Conservation (phyloP, 2,888 invertebrate genomes). For the Diachrysia chrysitis region DNA sequence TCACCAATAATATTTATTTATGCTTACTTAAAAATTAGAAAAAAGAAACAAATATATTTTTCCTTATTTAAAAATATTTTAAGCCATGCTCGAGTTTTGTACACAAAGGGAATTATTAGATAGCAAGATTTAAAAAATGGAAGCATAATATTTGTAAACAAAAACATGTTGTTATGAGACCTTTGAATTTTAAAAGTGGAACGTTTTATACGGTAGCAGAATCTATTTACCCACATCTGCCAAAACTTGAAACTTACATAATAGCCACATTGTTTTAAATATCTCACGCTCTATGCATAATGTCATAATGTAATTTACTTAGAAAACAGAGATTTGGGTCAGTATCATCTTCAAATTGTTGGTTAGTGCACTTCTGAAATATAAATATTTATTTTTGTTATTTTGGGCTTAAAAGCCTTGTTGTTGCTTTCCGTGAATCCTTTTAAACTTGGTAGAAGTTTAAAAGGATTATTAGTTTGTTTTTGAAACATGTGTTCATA, state of each 20-base stretch:
- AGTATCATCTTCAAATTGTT: background rate
- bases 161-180: conserved; percentile 1
- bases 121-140: background rate
- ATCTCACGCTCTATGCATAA: conserved; percentile 47
- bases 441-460: background rate
- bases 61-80: background rate
- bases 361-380: background rate
- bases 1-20: no score
- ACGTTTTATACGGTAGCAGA: conserved; percentile 48
- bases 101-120: background rate
- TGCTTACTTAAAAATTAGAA: no score
- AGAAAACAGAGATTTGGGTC: conserved; percentile 19
- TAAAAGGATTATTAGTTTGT: no score
- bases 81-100: background rate
- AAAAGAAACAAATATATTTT: no score
- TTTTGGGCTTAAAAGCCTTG: background rate
- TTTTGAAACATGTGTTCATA: no score
- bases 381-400: background rate
- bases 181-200: conserved; percentile 42
- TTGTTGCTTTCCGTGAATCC: background rate
- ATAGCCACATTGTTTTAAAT: conserved; percentile 45
- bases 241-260: conserved; percentile 46
- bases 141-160: background rate
- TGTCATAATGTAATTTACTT: conserved; percentile 46
- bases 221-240: conserved; percentile 47